These are phyloP conservation scores for Polydesmus complanatus DNA, from an alignment of 2,888 invertebrate species.

Conservation along the genomic window DNA sequence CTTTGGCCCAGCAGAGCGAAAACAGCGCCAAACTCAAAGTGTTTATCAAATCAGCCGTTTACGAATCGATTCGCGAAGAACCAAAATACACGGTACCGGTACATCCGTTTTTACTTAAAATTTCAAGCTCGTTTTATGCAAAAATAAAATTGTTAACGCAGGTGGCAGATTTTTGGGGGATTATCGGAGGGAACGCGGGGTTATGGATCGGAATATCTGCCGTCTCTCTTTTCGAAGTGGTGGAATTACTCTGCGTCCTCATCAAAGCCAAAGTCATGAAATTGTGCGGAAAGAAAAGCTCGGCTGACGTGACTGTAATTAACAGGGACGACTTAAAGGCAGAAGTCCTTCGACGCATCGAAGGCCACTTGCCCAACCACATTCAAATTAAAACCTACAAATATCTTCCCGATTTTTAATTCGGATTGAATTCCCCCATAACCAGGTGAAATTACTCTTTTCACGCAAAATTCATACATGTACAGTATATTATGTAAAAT, in stretches of 20 bases:
- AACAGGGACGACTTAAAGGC: background rate
- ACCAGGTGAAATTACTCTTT: background rate
- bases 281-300: background rate
- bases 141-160: background rate
- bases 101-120: background rate
- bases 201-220: conserved; percentile 16
- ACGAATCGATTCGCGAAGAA: conserved; percentile 14
- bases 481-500: no score
- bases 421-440: background rate
- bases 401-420: background rate
- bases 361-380: background rate
- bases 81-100: conserved; percentile 12
- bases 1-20: background rate
- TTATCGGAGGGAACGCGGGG: conserved; percentile 13
- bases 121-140: background rate
- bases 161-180: conserved; percentile 16
- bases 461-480: no score
- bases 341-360: background rate
- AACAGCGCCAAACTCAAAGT: conserved; percentile 7
- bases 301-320: background rate
- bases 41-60: conserved; percentile 13
- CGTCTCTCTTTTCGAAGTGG: conserved; percentile 11
- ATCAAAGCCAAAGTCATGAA: conserved; percentile 1
- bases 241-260: conserved; percentile 6
- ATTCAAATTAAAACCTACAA: background rate